Evolutionary conservation across 2,888 invertebrate genomes (phyloP), one percentile per base, ranked within the genome.

Genomic region (Chloromyia formosa): DNA sequence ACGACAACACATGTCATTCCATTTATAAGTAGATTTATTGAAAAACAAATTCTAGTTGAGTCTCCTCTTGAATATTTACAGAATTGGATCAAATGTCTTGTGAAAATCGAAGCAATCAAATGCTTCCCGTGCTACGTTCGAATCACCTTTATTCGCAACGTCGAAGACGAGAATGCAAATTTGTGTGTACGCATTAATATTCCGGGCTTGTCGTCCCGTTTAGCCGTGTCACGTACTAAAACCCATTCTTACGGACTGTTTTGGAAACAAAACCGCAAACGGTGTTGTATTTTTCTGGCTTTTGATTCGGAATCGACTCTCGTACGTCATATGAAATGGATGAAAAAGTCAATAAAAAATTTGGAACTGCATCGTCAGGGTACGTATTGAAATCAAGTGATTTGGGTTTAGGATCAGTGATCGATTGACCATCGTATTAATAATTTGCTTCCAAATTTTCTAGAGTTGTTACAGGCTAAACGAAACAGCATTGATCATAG

Each of bases 41-140:
- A 35, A 35, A 7, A 35, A 35, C 27, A 35, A 35, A 35, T 35
- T 7, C 3, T 7, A 35, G 7, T 35, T 35, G 7, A 35, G 7
- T 35, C 27, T 7, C 27, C 27, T 7, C 23, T 40, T 62, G 10
- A 18, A 18, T 49, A 58, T 69, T 77, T 78, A 20, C 35, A 80
- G 80, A 78, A 80, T 0, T 85, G 85, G 85, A 82, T 81, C 40
- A 81, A 80, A 78, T 85, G 84, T 75, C 79, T 82, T 27, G 85
- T 85, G 0, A 86, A 85, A 81, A 84, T 85, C 54, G 85, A 86
- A 74, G 85, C 86, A 10, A 83, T 85, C 42, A 86, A 85, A 77
- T 85, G 85, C 78, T 81, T 85, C 76, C 85, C 85, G 1, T 85
- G 86, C 74, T 85, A 84, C 75, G 75, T 85, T 69, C 84, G 85